Base-by-base conservation (phyloP, 2,113 vertebrate genomes). In the Microcebus murinus region DNA sequence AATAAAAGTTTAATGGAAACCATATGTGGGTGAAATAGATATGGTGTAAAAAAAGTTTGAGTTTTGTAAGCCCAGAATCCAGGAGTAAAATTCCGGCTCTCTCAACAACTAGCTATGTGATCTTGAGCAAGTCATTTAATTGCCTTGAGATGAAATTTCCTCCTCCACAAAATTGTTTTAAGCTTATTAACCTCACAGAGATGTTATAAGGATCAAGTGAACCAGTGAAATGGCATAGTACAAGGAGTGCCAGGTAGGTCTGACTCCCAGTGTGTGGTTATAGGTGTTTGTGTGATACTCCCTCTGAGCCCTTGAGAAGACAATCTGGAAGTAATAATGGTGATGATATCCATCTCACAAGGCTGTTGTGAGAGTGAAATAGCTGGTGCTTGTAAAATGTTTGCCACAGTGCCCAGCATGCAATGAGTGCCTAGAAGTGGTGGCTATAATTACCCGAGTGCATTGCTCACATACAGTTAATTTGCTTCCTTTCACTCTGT, bases 121-220 rank as follows among this genome's bases (percentile, higher is more conserved):
- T 68, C 57, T 86, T 89, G 82, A 67, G 36, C 36, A 71, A 82
- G 61, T 93, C 61, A 73, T 39, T 80, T 71, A 55, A 29, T 31
- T 88, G 25, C 21, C 86, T 21, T 50, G 48, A 89, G 61, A 82
- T 48, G 6, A 88, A 91, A 91, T 77, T 81, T 82, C 39, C 65
- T 87, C 93, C 42, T 57, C 48, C 17, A n/a, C 34, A 34, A 87
- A 89, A 50, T 31, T 34, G 4, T n/a, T 48, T 89, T 82, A 34
- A 70, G 68, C 11, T 65, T 80, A 70, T 63, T 34, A 42, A 18
- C 11, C 8, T 74, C 65, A 36, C 48, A 71, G 21, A 83, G 27
- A 88, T 7, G 15, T 10, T 55, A n/a, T 42, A 20, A 87, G 29
- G 29, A 57, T 34, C 29, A 71, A 76, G 48, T 42, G 12, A 55